A percentile compares a stretch with the other conserved stretches of the same genome.
Conservation (phyloP, 2,888 invertebrate species). For the Scelioninae gen. 1 region DNA sequence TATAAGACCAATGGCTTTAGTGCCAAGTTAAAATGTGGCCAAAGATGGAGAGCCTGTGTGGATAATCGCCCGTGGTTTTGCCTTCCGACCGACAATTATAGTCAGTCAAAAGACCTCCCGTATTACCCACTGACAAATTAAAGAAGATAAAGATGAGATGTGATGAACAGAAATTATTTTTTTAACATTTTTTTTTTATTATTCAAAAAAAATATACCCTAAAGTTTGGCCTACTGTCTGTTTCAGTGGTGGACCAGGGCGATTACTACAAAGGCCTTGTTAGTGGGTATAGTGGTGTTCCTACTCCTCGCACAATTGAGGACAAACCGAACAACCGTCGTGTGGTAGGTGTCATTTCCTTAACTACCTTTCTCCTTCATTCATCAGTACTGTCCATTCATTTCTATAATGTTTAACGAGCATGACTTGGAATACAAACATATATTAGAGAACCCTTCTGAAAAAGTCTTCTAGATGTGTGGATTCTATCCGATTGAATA, state of each 20-base stretch:
- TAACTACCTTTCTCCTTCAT: constrained; percentile 69
- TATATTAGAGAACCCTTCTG: too few species aligned
- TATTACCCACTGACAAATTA: constrained; percentile 60
- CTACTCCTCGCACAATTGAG: constrained; percentile 87
- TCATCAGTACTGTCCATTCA: constrained; percentile 35
- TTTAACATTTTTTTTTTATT: too few species aligned
- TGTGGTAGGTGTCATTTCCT: constrained; percentile 88
- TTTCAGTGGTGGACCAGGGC: constrained; percentile 90
- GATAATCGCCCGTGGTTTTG: constrained; percentile 83
- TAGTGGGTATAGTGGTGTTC: constrained; percentile 89
- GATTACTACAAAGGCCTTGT: constrained; percentile 93
- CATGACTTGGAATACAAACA: too few species aligned
- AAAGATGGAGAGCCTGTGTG: constrained; percentile 83
- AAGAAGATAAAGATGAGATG: constrained; percentile 4
- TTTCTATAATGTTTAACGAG: constrained; percentile 7
- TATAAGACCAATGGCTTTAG: constrained; percentile 72
- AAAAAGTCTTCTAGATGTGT: too few species aligned
- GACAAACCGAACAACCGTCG: constrained; percentile 88
- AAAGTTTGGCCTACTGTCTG: constrained; percentile 86
- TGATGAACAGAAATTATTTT: background rate
- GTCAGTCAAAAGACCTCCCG: constrained; percentile 56
- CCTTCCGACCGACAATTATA: constrained; percentile 64
- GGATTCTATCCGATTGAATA: too few species aligned
- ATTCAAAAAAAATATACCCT: constrained; percentile 69
- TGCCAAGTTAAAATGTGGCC: constrained; percentile 72